These are phyloP conservation scores for Craniophora ligustri DNA, from an alignment of 2,888 invertebrate genomes.

Conservation along the genomic window DNA sequence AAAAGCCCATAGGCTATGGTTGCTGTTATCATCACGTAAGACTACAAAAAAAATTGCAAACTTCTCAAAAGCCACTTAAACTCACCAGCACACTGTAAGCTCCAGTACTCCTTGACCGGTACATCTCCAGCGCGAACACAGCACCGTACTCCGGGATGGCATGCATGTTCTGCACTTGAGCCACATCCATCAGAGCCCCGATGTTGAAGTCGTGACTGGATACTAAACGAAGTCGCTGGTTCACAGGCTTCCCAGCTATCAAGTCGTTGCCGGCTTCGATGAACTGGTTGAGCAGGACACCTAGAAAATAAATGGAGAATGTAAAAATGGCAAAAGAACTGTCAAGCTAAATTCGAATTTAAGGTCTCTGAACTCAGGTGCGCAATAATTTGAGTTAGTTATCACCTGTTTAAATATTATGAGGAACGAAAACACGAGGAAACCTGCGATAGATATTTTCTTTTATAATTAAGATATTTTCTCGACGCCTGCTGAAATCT, in stretches of 20 bases:
- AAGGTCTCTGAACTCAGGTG: too few relatives aligned
- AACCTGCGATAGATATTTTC: too few relatives aligned
- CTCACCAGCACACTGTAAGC: conserved; percentile 75
- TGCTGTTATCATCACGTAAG: too few relatives aligned
- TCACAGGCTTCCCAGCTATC: conserved; percentile 60
- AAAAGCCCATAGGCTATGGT: too few relatives aligned
- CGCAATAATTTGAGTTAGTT: too few relatives aligned
- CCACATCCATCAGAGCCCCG: conserved; percentile 78
- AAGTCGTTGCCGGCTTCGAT: conserved; percentile 70
- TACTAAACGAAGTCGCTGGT: conserved; percentile 67
- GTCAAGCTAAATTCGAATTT: too few relatives aligned
- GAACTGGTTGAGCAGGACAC: conserved; percentile 76
- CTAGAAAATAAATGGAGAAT: conserved; percentile 55
- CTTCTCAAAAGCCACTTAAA: conserved; percentile 1
- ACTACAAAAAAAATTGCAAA: too few relatives aligned
- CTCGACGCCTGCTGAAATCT: too few relatives aligned
- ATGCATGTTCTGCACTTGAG: conserved; percentile 62
- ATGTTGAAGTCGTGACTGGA: conserved; percentile 83
- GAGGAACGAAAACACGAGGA: too few relatives aligned
- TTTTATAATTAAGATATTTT: too few relatives aligned
- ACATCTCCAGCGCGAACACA: conserved; percentile 75
- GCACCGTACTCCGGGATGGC: conserved; percentile 79
- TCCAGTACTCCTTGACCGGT: conserved; percentile 65
- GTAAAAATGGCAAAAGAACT: too few relatives aligned
- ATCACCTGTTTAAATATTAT: too few relatives aligned